Base-by-base conservation (phyloP, 2,113 vertebrate genomes). In the Atherinomorus stipes region DNA sequence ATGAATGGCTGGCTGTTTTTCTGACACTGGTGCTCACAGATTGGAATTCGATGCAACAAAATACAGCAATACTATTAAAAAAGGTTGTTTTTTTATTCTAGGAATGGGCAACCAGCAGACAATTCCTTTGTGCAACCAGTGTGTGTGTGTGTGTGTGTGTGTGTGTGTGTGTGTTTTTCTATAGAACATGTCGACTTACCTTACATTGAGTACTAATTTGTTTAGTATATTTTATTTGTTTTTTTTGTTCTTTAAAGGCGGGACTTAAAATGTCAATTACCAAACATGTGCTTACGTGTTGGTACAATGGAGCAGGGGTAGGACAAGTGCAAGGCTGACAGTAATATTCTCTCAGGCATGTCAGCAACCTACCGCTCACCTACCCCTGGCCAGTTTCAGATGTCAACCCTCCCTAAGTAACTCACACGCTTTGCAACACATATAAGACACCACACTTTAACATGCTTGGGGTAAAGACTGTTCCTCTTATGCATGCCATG, bases 121-220 rank as follows among this genome's bases (percentile, higher is more conserved):
- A 71, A 87, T 85, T 87, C 68, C 85, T 92, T 92, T 93, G 91
- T 93, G 91, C 91, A 93, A 93, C 90, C 91, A 93, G 89, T 64
- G 72, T 59, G 53, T 85, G 63, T 72, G 40, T 61, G 11, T 45
- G 44, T 18, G 2, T 47, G 11, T 19, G 16, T 47, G 44, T 47
- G 18, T 47, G 40, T 15, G 40, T 42, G 12, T 40, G 40, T 42
- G 56, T 67, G 23, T 25, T 80, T 64, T 23, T 70, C 23, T 80
- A 69, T 88, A 74, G 26, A 77, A 47, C 28, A 76, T 85, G 77
- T 81, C 74, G 85, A 93, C 92, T 93, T 93, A 93, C 92, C 92
- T 92, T 92, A 65, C 64, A 81, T 70, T 61, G 42, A 16, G 69
- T 66, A 65, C 61, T 77, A 74, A 57, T 76, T 25, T 37, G 34